phyloP scores from a whole-genome alignment of 2,113 vertebrate genomes.

The Malurus alboscapulatus region DNA sequence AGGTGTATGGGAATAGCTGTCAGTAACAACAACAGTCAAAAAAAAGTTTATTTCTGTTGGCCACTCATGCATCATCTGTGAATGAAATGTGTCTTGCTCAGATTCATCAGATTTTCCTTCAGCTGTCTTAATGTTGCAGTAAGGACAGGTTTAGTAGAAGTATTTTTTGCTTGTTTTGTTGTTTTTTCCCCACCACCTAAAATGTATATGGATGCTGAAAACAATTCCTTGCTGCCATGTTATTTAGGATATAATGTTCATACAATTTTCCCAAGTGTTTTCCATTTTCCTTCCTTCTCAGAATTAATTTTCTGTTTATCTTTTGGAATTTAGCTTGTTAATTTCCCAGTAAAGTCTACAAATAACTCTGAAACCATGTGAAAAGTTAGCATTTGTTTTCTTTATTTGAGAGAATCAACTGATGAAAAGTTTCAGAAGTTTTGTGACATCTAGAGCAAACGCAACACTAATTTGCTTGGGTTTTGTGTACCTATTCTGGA shows the following conservation, averaged over 20 bases:
- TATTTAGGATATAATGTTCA: not conserved
- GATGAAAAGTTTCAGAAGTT: not conserved
- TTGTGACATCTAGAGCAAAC: not conserved
- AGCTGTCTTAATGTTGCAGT: not conserved
- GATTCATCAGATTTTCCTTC: not conserved
- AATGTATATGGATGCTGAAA: not conserved
- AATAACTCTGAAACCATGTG: not conserved
- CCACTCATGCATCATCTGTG: not conserved
- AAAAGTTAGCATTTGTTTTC: not conserved
- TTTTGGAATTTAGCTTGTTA: not conserved
- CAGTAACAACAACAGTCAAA: not conserved
- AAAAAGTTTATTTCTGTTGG: not conserved
- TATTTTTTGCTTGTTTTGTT: not conserved
- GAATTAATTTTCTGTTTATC: not conserved
- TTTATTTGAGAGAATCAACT: not conserved
- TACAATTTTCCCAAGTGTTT: not conserved
- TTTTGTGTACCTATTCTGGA: fast-evolving
- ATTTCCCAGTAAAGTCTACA: not conserved
- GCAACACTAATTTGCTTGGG: not conserved
- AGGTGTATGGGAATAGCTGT: not conserved
- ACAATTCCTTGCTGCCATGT: not conserved
- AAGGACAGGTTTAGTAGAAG: not conserved
- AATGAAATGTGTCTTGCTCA: not conserved
- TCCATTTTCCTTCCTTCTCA: not conserved
- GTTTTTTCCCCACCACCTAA: fast-evolving